Percentiles rank a stretch among this genome's conserved stretches.
phyloP scores from a whole-genome alignment of 2,797 vertebrate genomes.

The Esox masquinongy region DNA sequence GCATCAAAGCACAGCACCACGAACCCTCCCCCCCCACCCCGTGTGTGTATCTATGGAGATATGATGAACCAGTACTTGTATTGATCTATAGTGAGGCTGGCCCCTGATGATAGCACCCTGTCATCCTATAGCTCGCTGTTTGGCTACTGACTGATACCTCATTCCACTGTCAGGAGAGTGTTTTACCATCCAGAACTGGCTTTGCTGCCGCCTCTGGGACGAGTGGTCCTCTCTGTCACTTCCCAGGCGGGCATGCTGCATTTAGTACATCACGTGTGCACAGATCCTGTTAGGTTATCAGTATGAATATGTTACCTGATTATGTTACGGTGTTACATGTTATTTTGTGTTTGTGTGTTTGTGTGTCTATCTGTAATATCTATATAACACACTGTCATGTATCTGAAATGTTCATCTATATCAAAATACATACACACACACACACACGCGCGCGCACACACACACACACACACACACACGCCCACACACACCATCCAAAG shows the following conservation, averaged over 20 bases:
- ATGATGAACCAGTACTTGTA: constrained; percentile 15
- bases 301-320: not conserved
- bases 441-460: no score
- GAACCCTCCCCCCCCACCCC: not conserved
- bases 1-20: not conserved
- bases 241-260: not conserved
- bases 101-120: constrained; percentile 28
- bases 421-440: no score
- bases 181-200: constrained; percentile 39
- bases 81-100: constrained; percentile 32
- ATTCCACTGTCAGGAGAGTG: constrained; percentile 46
- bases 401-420: no score
- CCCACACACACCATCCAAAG: constrained; percentile 18
- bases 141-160: not conserved
- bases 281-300: not conserved
- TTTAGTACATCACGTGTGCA: constrained; percentile 18
- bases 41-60: constrained; percentile 12
- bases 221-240: constrained; percentile 16
- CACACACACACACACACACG: constrained; percentile 15
- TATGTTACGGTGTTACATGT: not conserved
- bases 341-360: constrained; percentile 13
- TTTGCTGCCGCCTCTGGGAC: constrained; percentile 39
- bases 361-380: no score
- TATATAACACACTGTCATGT: no score
- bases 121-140: constrained; percentile 13